Evolutionary conservation across 2,888 invertebrate species (phyloP).

Genomic region (Endotricha flammealis): DNA sequence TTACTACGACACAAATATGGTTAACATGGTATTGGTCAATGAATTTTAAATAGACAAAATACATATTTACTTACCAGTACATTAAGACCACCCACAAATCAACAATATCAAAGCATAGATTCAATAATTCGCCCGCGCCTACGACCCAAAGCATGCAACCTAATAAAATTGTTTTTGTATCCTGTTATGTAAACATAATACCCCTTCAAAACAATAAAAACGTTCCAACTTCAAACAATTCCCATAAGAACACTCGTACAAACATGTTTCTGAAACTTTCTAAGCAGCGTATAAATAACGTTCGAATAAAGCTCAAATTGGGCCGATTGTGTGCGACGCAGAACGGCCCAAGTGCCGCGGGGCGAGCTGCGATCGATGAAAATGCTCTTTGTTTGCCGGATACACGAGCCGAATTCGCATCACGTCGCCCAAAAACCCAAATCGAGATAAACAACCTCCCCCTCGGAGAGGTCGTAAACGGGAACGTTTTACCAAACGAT

Average conservation of each 20-base stretch:
- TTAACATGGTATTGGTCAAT: too few species aligned
- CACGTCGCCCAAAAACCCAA: slow-evolving; percentile 76
- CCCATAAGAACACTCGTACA: slow-evolving; percentile 61
- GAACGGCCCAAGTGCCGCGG: slow-evolving; percentile 54
- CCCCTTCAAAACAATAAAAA: slow-evolving; percentile 45
- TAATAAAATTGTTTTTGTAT: slow-evolving; percentile 13
- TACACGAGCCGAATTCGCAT: slow-evolving; percentile 75
- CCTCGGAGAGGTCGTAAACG: slow-evolving; percentile 68
- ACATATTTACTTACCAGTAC: too few species aligned
- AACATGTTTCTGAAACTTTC: slow-evolving; percentile 65
- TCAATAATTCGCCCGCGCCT: too few species aligned
- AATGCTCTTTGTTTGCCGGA: slow-evolving; percentile 68
- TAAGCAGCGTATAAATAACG: slow-evolving; percentile 71
- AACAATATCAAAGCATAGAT: too few species aligned
- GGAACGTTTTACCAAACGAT: slow-evolving; percentile 67
- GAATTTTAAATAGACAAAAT: too few species aligned
- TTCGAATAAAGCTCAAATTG: slow-evolving; percentile 67
- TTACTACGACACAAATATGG: too few species aligned
- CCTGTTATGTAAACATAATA: slow-evolving; percentile 19
- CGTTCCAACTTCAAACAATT: slow-evolving; percentile 54
- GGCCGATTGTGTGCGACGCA: slow-evolving; percentile 32
- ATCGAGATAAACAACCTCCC: slow-evolving; percentile 75
- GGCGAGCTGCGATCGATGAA: slow-evolving; percentile 61
- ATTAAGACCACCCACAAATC: too few species aligned
- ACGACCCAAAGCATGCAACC: not conserved